phyloP scores from a whole-genome alignment of 1,140 invertebrate genomes.

The Halyomorpha halys region DNA sequence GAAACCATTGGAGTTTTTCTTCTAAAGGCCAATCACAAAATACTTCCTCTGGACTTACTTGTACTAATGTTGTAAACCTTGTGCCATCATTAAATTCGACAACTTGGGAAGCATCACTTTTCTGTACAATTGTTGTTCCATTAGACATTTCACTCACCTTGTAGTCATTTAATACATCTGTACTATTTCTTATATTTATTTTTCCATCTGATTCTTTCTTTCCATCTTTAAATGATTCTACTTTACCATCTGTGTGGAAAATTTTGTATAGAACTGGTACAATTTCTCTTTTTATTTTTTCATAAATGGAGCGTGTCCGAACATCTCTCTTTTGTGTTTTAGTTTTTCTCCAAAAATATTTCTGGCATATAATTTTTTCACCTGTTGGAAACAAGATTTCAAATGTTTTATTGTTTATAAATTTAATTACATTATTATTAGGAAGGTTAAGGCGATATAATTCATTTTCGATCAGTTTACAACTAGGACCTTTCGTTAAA shows the following conservation, averaged over 20 bases:
- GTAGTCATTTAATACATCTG: background rate
- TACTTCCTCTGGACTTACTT: background rate
- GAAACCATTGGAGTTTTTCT: too few relatives aligned
- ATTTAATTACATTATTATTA: background rate
- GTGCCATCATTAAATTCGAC: conserved; percentile 11
- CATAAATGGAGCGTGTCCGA: too few relatives aligned
- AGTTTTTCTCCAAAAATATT: background rate
- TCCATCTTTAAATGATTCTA: background rate
- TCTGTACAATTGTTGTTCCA: conserved; percentile 2
- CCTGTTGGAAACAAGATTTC: conserved; percentile 7
- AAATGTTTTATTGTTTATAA: background rate
- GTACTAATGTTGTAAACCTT: background rate
- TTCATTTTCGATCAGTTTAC: conserved; percentile 3
- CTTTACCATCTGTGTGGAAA: conserved; percentile 1
- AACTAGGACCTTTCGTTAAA: background rate
- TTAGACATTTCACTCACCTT: background rate
- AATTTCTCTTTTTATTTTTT: too few relatives aligned
- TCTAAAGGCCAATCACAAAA: too few relatives aligned
- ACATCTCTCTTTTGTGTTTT: too few relatives aligned
- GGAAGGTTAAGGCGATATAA: background rate
- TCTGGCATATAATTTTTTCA: conserved; percentile 1
- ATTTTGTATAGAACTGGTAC: background rate
- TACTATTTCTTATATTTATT: background rate
- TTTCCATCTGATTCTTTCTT: background rate
- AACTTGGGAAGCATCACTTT: conserved; percentile 5